Base-by-base conservation (phyloP, 2,888 invertebrate species). In the Erebia palarica region DNA sequence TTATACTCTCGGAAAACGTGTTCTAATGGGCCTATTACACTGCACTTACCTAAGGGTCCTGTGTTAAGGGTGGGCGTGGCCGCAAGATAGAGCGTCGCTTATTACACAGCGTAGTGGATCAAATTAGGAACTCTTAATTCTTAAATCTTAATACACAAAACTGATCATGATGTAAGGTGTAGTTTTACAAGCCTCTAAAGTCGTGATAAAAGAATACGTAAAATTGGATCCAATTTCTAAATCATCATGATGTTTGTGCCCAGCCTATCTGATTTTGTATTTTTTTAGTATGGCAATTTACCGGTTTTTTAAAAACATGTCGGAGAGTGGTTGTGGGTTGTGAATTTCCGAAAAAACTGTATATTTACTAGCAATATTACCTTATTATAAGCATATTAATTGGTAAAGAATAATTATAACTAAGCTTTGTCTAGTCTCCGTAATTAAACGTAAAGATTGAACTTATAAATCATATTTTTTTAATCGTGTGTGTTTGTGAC, bases 271-370 rank as follows among this genome's bases (percentile, higher is more conserved):
- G 13, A 11, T 47, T 47, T 47, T 55, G 55, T 10, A 11, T 27
- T 27, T 68, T 65, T 13, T 16, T 61, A 51, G 57, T 49, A 65
- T 80, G 78, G 82, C 79, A 82, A 82, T 78, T 72, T 76, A 67
- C 79, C 79, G 78, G 80, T 79, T 81, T 80, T 79, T 81, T 81
- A 82, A 77, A 82, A 89, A 90, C 84, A 90, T 90, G 90, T 90
- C 87, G 85, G 86, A 81, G 80, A 84, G 84, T 87, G 84, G 86
- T 86, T 85, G 88, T 88, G 84, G 81, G 80, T 86, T 78, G 79
- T 87, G 82, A 85, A 82, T 81, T 85, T 86, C 80, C 82, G 47
- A 79, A 81, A 76, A 67, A 74, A 69, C 70, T 74, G 70, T 55
- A 51, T 70, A 67, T 73, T n/a, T 67, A 73, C 69, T 74, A 77